Base-by-base conservation (phyloP, 1,140 invertebrate species). In the Frieseomelitta varia region DNA sequence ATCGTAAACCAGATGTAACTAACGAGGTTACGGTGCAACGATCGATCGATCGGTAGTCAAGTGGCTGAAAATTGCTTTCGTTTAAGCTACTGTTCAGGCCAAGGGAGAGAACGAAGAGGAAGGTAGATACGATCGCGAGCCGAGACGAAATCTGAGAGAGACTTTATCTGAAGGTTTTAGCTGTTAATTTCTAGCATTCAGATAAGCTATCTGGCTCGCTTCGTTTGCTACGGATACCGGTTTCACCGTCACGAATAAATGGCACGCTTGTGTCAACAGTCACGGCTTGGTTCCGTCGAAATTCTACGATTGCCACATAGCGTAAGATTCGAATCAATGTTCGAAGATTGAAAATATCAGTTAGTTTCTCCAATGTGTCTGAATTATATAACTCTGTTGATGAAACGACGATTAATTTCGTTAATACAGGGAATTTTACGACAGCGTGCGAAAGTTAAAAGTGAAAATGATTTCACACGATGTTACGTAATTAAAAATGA, bases 121-220 rank as follows among this genome's bases (percentile, higher is more conserved):
- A 34, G 47, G 19, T 11, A 69, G 6, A 68, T 58, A 39, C 19
- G 15, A 24, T 15, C 1, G 19, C 12, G 34, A 47, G 14, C 14
- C 0, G 34, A 0, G 21, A n/a, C 14, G 21, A 39, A 72, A 72
- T 51, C 34, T n/a, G 67, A n/a, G 2, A 14, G 17, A 8, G 24
- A 30, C 34, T 77, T 55, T 82, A 68, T 77, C 73, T 30, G 34
- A 24, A 58, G 14, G 63, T 77, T 47, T 10, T 30, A 71, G 74
- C 81, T 71, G 74, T 78, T 78, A 58, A 78, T 83, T 78, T 61
- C 81, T 78, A 78, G n/a, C 55, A 55, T 56, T 78, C 55, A 39
- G 81, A 83, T 71, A 83, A 83, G 75, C 27, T 83, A 78, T 78
- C 81, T n/a, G 14, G 0, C 0, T 61, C 27, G 65, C 39, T 69